Base-by-base conservation (phyloP, 2,797 vertebrate species). In the Catostomus latipinnis region DNA sequence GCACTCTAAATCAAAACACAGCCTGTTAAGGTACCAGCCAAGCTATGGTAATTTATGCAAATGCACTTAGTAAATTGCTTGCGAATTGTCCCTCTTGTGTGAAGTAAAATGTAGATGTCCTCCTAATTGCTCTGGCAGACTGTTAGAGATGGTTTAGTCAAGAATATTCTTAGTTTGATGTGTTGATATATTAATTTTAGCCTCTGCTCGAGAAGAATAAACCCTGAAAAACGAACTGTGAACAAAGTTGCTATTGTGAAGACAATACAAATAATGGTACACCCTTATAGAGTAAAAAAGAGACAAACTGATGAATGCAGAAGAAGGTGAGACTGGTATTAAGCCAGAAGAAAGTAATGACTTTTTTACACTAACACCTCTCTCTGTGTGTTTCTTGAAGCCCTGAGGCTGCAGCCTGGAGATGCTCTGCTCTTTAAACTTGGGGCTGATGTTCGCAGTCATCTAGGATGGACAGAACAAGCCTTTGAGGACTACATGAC, bases 401-500 rank as follows among this genome's bases (percentile, higher is more conserved):
- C 93, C 65, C 84, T 95, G 49, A 80, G 88, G 58, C 88, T 94
- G 86, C 91, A 92, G 52, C 92, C 93, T 61, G 79, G 88, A 75
- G 90, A 94, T 84, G 87, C 90, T 73, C 58, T 91, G 67, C 81
- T 90, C 46, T 93, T 93, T 82, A 91, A 91, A 75, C 86, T 93
- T 18, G 93, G 94, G 87, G 92, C 94, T 83, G 91, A 94, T 84
- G 89, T 94, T 84, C 88, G 86, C 86, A 91, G 91, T 83, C 92
- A 93, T 88, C 62, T 93, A 66, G 91, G 92, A 76, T 84, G 88
- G 82, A 90, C 61, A 5, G 87, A 91, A 71, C 88, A 92, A 82
- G 94, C 94, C 11, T 49, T 95, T 68, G 75, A 89, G 66, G 93
- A 96, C 84, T 95, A 94, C 80, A 92, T 88, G 70, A 87, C 86